Conservation (phyloP, 1,140 invertebrate species). For the Pteromalus puparum region DNA sequence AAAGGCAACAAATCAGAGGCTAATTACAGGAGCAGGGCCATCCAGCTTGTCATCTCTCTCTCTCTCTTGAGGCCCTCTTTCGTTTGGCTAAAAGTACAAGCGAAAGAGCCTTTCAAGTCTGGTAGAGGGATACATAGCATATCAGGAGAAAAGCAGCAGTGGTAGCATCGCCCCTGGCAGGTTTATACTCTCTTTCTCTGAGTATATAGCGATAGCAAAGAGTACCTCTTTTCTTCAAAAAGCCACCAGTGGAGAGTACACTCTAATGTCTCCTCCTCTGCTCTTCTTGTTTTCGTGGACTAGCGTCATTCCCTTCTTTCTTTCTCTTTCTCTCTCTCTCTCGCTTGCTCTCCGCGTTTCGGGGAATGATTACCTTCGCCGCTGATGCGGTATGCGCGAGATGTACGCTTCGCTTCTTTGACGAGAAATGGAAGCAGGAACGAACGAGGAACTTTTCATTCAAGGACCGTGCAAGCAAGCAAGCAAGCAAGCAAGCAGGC, state of each 20-base stretch:
- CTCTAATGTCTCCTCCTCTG: constrained; percentile 56
- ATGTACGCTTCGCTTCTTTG: constrained; percentile 48
- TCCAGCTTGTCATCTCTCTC: constrained; percentile 8
- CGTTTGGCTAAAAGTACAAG: constrained; percentile 55
- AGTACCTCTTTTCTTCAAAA: constrained; percentile 55
- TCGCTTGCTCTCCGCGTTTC: background rate
- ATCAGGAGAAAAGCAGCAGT: constrained; percentile 12
- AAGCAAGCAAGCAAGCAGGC: background rate
- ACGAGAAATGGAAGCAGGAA: constrained; percentile 53
- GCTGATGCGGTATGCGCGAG: constrained; percentile 44
- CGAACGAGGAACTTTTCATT: constrained; percentile 45
- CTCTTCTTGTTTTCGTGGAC: constrained; percentile 45
- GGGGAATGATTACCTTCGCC: constrained; percentile 59
- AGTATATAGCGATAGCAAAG: constrained; percentile 46
- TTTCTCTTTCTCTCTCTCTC: background rate
- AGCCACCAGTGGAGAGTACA: constrained; percentile 30
- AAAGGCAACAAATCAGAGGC: constrained; percentile 53
- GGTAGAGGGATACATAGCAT: constrained; percentile 52
- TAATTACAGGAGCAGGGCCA: constrained; percentile 55
- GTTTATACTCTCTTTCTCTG: background rate
- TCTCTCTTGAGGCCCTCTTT: constrained; percentile 40
- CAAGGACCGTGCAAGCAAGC: constrained; percentile 19
- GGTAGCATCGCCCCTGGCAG: constrained; percentile 47
- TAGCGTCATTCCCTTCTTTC: constrained; percentile 50
- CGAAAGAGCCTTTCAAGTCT: constrained; percentile 61